Evolutionary conservation across 1,140 invertebrate species (phyloP).

Genomic region (Araneus ventricosus): DNA sequence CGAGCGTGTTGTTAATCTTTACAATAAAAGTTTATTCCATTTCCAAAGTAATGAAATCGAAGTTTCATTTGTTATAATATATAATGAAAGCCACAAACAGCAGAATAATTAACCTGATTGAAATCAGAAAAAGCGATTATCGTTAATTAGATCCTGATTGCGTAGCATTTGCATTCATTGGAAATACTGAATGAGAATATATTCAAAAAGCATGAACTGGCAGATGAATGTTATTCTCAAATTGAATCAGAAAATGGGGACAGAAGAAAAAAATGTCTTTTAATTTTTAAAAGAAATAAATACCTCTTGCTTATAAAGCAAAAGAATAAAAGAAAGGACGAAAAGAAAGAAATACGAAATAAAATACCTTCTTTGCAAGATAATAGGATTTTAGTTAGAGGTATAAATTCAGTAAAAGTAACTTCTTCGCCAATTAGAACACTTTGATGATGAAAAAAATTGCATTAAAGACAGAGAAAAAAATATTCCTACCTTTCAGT

Average conservation of each 20-base stretch:
- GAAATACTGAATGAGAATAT: not conserved
- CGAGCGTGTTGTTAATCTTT: too few relatives aligned
- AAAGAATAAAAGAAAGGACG: not conserved
- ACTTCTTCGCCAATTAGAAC: constrained; percentile 33
- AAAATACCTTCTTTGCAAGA: constrained; percentile 4
- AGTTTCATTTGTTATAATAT: too few relatives aligned
- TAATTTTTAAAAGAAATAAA: not conserved
- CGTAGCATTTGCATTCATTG: not conserved
- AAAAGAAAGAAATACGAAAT: not conserved
- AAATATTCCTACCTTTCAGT: not conserved
- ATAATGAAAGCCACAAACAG: too few relatives aligned
- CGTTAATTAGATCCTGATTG: too few relatives aligned
- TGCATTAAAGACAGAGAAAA: not conserved
- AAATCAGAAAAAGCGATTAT: too few relatives aligned
- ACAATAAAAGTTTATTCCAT: too few relatives aligned
- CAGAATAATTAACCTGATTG: too few relatives aligned
- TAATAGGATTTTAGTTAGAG: constrained; percentile 16
- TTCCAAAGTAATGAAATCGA: too few relatives aligned
- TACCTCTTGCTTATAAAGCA: not conserved
- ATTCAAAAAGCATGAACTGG: not conserved
- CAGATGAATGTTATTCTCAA: not conserved
- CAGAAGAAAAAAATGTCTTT: not conserved
- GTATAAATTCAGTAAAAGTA: constrained; percentile 24
- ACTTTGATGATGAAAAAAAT: constrained; percentile 20
- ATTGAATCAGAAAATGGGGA: not conserved